Evolutionary conservation across 2,888 invertebrate species (phyloP).

Genomic region (Mycogona germanica): DNA sequence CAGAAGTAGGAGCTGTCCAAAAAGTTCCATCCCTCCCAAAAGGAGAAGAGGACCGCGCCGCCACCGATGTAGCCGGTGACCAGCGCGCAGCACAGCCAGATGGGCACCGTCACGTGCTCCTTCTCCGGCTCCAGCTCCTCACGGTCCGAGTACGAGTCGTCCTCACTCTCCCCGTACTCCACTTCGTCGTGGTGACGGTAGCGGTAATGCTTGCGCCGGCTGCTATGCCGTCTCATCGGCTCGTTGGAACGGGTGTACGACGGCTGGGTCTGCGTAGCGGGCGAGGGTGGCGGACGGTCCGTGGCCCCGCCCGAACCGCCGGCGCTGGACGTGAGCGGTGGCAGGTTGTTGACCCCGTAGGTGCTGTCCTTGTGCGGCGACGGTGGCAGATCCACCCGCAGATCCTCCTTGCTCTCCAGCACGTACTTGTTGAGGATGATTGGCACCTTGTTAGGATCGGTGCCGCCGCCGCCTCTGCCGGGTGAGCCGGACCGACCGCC

Average conservation of each 20-base stretch:
- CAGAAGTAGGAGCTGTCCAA: conserved; percentile 86
- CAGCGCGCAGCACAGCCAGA: conserved; percentile 71
- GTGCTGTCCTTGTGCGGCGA: neutral
- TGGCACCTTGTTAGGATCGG: conserved; percentile 33
- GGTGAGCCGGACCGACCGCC: neutral
- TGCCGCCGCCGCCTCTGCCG: neutral
- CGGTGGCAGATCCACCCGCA: conserved; percentile 21
- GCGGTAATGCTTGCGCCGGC: conserved; percentile 6
- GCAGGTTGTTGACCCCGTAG: neutral
- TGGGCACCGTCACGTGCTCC: conserved; percentile 36
- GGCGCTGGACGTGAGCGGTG: neutral
- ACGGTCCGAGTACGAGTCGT: neutral
- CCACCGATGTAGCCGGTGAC: conserved; percentile 81
- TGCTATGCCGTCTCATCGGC: neutral
- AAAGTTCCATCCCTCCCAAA: conserved; percentile 76
- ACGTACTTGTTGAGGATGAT: conserved; percentile 60
- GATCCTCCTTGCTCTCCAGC: conserved; percentile 39
- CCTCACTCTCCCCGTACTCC: neutral
- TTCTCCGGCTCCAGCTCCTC: conserved; percentile 26
- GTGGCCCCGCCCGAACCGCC: neutral
- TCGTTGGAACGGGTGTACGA: too few relatives aligned
- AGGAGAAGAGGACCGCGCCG: conserved; percentile 71
- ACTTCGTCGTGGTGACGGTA: neutral
- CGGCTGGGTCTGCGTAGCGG: neutral
- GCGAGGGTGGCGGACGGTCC: neutral